Evolutionary conservation across 2,797 vertebrate species (phyloP).

Genomic region (Gadopsis marmoratus): DNA sequence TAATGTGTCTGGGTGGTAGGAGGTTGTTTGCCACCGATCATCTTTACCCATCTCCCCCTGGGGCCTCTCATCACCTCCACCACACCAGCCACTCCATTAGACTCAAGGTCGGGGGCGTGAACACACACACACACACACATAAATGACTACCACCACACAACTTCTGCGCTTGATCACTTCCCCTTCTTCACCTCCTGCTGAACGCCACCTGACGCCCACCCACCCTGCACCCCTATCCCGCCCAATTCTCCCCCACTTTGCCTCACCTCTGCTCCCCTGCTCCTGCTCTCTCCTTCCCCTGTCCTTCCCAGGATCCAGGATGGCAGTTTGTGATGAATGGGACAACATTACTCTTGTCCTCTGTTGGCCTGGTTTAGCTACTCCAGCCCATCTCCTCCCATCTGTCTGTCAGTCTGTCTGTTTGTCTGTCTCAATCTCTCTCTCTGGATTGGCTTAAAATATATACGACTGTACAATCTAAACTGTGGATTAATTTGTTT

Average conservation of each 20-base stretch:
- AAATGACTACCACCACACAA: constrained; percentile 65
- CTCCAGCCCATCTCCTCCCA: constrained; percentile 62
- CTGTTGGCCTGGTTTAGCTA: constrained; percentile 83
- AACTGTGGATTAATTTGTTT: constrained; percentile 17
- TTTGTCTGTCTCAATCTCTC: constrained; percentile 33
- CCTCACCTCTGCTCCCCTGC: constrained; percentile 79
- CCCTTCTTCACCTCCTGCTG: constrained; percentile 65
- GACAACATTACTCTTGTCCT: constrained; percentile 85
- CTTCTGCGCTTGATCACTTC: constrained; percentile 63
- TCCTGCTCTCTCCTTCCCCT: constrained; percentile 80
- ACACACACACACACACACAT: constrained; percentile 23
- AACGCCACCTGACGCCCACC: constrained; percentile 62
- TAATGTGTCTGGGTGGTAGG: constrained; percentile 80
- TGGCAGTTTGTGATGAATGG: constrained; percentile 86
- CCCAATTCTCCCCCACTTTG: constrained; percentile 57
- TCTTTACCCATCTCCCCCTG: constrained; percentile 81
- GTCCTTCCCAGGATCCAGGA: constrained; percentile 80
- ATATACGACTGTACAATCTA: constrained; percentile 5
- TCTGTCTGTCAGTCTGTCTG: constrained; percentile 44
- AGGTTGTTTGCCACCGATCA: constrained; percentile 77
- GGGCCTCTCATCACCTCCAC: constrained; percentile 80
- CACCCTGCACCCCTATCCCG: constrained; percentile 36
- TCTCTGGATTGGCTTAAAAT: constrained; percentile 40
- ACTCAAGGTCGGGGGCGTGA: constrained; percentile 79
- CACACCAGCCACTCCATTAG: constrained; percentile 84